Evolutionary conservation across 2,888 invertebrate genomes (phyloP), one percentile per base, ranked within the genome.

Genomic region (Yponomeuta sedellus): DNA sequence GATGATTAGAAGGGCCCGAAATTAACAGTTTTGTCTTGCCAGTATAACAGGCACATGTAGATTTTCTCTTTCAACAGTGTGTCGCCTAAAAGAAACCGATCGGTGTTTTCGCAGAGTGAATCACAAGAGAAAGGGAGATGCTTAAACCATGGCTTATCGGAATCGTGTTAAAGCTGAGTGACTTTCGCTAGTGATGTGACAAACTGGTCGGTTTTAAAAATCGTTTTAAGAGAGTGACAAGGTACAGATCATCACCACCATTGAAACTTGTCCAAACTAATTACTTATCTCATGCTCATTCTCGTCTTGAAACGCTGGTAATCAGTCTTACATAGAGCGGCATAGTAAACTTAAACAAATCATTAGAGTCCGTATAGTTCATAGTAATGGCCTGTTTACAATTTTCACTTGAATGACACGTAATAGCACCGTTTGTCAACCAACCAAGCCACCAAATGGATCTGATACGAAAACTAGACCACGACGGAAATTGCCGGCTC

Each of bases 131-230:
- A 56, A 34, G 34, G 34, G 72, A 69, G 68, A 67, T 68, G 68
- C 69, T 69, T 66, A 72, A 72, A 71, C 71, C 72, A 73, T 74
- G 76, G 76, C 72, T 75, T 77, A 75, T 74, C 71, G 71, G 61
- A 67, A 70, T 72, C 71, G 71, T 76, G 74, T 71, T 72, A 71
- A 75, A 72, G 74, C 72, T 72, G 71, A 76, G 72, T 76, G 66
- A 75, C 80, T 81, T 81, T 81, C 80, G 68, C 75, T 66, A 44
- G 66, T 44, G 63, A 71, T 70, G 71, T 72, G 72, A 74, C 72
- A 74, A 76, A 72, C 74, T 69, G 68, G 66, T 69, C 70, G 68
- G n/a, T 67, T 66, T 25, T 69, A 71, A 69, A 68, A 70, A 16
- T n/a, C 56, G 16, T 19, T 1, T 6, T 8, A 19, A 56, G 19